Conservation (phyloP, 2,888 invertebrate genomes). For the Herminia tarsipennalis region DNA sequence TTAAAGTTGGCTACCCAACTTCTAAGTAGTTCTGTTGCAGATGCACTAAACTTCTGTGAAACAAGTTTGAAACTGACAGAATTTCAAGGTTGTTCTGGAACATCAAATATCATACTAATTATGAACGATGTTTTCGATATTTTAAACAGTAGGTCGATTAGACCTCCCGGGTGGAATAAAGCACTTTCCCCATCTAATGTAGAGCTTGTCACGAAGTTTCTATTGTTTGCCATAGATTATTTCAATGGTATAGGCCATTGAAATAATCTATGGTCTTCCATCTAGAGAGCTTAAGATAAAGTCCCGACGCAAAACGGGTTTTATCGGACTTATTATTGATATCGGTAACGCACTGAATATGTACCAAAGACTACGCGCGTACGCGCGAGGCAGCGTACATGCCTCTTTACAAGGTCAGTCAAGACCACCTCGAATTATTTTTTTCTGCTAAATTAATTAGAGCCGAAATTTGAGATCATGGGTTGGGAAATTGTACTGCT, state of each 20-base stretch:
- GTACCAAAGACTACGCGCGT: conserved; percentile 6
- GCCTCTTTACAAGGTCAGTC: conserved; percentile 7
- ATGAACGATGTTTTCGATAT: no score
- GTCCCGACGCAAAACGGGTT: conserved; percentile 32
- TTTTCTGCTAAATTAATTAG: neutral
- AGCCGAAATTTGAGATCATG: no score
- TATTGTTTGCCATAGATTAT: neutral
- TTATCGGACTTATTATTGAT: conserved; percentile 26
- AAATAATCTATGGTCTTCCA: neutral
- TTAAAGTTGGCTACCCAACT: conserved; percentile 4
- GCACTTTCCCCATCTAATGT: conserved; percentile 27
- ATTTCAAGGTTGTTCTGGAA: no score
- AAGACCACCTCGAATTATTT: conserved; percentile 5
- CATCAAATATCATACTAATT: no score
- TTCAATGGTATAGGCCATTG: no score
- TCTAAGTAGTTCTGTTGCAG: conserved; percentile 15
- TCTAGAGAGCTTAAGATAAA: conserved; percentile 7
- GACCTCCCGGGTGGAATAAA: conserved; percentile 31
- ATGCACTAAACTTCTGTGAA: neutral
- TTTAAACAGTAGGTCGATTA: no score
- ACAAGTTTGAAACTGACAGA: neutral
- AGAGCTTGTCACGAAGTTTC: conserved; percentile 9
- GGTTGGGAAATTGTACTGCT: no score
- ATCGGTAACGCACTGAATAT: conserved; percentile 28
- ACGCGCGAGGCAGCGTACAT: neutral